phyloP scores from a whole-genome alignment of 2,113 vertebrate genomes.

The Podarcis muralis region DNA sequence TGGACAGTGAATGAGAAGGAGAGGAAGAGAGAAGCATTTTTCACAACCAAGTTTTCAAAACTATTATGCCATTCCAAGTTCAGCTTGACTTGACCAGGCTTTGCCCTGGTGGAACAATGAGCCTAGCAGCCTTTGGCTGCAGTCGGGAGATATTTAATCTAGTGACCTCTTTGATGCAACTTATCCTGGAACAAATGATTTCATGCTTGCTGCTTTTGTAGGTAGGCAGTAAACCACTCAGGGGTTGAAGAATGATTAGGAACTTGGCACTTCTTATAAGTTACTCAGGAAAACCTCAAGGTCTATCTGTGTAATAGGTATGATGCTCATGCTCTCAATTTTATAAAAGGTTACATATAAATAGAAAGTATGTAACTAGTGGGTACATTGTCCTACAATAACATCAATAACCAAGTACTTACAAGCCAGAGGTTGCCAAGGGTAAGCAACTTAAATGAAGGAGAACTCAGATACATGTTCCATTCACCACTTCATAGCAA shows the following conservation, averaged over 20 bases:
- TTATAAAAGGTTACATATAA: not conserved
- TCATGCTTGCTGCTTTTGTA: not conserved
- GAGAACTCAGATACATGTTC: slow-evolving; percentile 13
- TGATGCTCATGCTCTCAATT: not conserved
- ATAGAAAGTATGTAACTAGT: not conserved
- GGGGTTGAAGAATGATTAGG: not conserved
- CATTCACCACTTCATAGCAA: not conserved
- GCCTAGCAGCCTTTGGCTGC: not conserved
- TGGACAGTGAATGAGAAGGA: not conserved
- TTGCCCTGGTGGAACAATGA: not conserved
- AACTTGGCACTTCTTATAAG: not conserved
- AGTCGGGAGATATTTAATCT: not conserved
- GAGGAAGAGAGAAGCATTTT: not conserved
- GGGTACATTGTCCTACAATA: not conserved
- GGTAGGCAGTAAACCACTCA: not conserved
- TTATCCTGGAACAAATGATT: not conserved
- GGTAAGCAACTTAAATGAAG: not conserved
- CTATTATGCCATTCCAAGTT: not conserved
- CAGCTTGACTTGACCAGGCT: not conserved
- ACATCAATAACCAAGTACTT: slow-evolving; percentile 21
- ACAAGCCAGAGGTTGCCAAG: slow-evolving; percentile 26
- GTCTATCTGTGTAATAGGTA: not conserved
- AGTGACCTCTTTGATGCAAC: not conserved
- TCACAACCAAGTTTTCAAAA: not conserved
- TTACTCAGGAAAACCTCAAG: not conserved